Evolutionary conservation across 1,140 invertebrate genomes (phyloP), one percentile per base, ranked within the genome.

Genomic region (Caenorhabditis inopinata): DNA sequence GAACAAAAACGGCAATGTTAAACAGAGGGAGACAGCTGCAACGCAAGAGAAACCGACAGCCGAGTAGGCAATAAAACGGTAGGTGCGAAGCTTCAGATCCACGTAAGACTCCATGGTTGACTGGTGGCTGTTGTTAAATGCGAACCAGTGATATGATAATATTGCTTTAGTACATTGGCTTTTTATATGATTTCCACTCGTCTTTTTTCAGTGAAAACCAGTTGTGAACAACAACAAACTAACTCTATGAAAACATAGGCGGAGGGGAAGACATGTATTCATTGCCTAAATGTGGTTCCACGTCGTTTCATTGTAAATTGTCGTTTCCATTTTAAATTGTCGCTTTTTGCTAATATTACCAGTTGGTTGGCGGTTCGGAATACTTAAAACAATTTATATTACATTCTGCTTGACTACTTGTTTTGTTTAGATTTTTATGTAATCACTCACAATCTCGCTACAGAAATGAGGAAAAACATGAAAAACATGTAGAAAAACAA

Each of bases 21-120:
- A 68, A 32, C 58, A 68, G 6, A 68, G 58, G 11, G 58, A 68
- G 11, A 68, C 58, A 2, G 58, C 58, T 9, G 32, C 29, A 21
- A 38, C 12, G n/a, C 58, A 68, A 1, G 58, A 68, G 25, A 68
- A 38, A 9, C 16, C 58, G 38, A 68, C 58, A 18, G 58, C 58
- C 18, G 58, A 68, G 32, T 68, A 68, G 32, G 32, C 58, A 6
- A 68, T 68, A 18, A 38, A 68, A 12, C 58, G 58, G n/a, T 68
- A 68, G 58, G 58, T 68, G 11, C 58, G 58, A 38, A 68, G 58
- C 32, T 68, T 68, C 7, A 68, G 58, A 38, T 68, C 58, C 58
- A 68, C 58, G 12, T 68, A 32, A 68, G 58, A 68, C 58, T 68
- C 58, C 58, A 68, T 68, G 29, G 58, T 68, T 68, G 58, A 68